Base-by-base conservation (phyloP, 2,113 vertebrate species). In the Pimephales promelas region DNA sequence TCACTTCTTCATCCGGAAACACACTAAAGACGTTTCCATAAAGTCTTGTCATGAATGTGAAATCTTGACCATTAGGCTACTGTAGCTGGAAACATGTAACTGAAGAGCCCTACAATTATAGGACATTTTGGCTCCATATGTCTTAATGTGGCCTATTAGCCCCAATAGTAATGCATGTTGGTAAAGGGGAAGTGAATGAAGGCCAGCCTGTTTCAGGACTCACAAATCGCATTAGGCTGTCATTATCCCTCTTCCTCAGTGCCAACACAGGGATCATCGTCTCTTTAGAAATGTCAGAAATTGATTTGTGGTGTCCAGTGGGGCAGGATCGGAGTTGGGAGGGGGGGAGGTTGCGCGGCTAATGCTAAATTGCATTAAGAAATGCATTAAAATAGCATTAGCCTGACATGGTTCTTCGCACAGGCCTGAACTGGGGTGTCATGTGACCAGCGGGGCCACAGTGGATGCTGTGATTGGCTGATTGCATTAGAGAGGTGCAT, bases 361-460 rank as follows among this genome's bases (percentile, higher is more conserved):
- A 81, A 81, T 84, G 74, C 90, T 87, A 91, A 93, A 94, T 93
- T 89, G 88, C 89, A 95, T 94, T 94, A 93, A 92, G 92, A 94
- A 95, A 95, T 89, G 85, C 92, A 94, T 94, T 96, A 95, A 94
- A 96, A 92, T 94, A 92, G 90, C 95, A 97, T 98, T 98, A 97
- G 93, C 89, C 86, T 91, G 86, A 91, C 95, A 94, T 90, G 93
- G 94, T 93, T 92, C 93, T 88, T 84, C 91, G 90, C 93, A 93
- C 56, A 49, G 87, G 86, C 82, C 83, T 73, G n/a, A 77, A 79
- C 79, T 83, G 68, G 92, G 93, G 92, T 92, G 95, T 96, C 95
- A 92, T 93, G 96, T 97, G 95, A 93, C 87, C 86, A 90, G 18
- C 88, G 90, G 89, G 93, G 94, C 84, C 93, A 91, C 92, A 94